Conservation (phyloP, 2,797 vertebrate species). For the Falco concolor region DNA sequence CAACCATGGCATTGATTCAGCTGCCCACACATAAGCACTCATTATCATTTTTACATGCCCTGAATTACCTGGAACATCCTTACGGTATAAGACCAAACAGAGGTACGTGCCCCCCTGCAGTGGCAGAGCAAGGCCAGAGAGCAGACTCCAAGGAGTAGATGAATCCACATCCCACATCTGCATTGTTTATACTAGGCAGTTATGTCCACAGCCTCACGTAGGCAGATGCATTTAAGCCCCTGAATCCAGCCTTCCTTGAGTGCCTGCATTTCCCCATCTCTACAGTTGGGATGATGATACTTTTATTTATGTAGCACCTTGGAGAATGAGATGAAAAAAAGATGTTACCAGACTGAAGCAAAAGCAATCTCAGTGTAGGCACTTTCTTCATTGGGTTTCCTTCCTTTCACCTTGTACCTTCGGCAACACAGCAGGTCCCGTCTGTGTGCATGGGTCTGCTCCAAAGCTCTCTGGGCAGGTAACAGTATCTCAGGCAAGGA, state of each 20-base stretch:
- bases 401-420: background rate
- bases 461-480: background rate
- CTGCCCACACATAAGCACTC: background rate
- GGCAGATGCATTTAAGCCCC: background rate
- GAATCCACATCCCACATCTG: background rate
- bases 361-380: background rate
- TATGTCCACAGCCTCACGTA: background rate
- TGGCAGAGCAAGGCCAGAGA: background rate
- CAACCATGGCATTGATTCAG: background rate
- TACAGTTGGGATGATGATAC: background rate
- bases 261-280: background rate
- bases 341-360: background rate
- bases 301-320: background rate
- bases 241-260: background rate
- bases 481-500: background rate
- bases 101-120: background rate
- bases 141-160: background rate
- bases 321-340: background rate
- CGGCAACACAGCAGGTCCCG: background rate
- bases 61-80: background rate
- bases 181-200: background rate
- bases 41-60: background rate
- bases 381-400: background rate
- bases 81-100: background rate
- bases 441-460: background rate